These are phyloP conservation scores for Drosophila mauritiana DNA, from an alignment of 1,140 invertebrate genomes.

Conservation along the genomic window DNA sequence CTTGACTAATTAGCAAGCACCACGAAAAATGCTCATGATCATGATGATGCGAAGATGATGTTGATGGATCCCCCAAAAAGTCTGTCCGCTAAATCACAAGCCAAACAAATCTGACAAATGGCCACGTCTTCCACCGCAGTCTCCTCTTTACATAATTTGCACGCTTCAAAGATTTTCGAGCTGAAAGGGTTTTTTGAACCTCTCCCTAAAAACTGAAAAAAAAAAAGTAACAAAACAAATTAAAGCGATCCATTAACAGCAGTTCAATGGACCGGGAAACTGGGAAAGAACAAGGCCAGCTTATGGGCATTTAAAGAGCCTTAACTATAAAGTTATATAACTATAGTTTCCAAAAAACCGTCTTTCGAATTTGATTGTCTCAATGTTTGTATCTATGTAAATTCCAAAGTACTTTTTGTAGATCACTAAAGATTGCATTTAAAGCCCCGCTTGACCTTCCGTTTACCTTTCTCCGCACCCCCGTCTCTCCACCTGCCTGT, in stretches of 20 bases:
- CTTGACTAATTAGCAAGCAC: slow-evolving; percentile 54
- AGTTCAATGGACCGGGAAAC: slow-evolving; percentile 30
- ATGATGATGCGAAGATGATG: slow-evolving; percentile 13
- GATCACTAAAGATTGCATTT: slow-evolving; percentile 8
- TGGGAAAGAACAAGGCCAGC: slow-evolving; percentile 21
- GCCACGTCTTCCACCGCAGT: slow-evolving; percentile 27
- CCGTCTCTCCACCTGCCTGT: slow-evolving; percentile 14
- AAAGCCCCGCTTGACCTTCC: slow-evolving; percentile 43
- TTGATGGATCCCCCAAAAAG: slow-evolving; percentile 35
- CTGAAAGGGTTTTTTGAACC: slow-evolving; percentile 35
- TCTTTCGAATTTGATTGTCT: no score
- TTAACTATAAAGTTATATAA: background rate
- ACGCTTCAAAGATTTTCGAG: slow-evolving; percentile 65
- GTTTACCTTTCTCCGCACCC: background rate
- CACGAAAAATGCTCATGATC: slow-evolving; percentile 19
- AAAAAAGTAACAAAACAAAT: background rate
- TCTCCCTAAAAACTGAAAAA: slow-evolving; percentile 14
- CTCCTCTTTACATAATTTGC: slow-evolving; percentile 70
- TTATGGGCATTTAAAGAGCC: background rate
- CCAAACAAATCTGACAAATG: slow-evolving; percentile 45
- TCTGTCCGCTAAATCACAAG: slow-evolving; percentile 45
- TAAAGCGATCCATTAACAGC: slow-evolving; percentile 34
- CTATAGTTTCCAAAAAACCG: no score
- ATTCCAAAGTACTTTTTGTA: background rate
- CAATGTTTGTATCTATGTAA: no score